Base-by-base conservation (phyloP, 2,888 invertebrate genomes). In the Disparrhopalites patrizii region DNA sequence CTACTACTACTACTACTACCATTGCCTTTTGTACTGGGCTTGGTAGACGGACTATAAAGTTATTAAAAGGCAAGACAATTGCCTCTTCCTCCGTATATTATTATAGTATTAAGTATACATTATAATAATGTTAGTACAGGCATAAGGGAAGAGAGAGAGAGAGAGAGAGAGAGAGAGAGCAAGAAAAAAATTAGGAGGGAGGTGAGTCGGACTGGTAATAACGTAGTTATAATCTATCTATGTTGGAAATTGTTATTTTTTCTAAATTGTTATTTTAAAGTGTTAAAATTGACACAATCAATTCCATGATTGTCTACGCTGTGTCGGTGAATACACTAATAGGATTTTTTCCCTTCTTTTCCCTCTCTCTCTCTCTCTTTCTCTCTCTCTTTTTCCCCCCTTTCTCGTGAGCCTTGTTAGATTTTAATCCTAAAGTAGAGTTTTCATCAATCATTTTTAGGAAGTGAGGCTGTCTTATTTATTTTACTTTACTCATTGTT, bases 201-300 rank as follows among this genome's bases (percentile, higher is more conserved):
- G 36, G 15, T 10, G 8, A 13, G 36, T 10, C 8, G 15, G 36
- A 36, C 36, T 36, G 8, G 36, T 36, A 36, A 23, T 15, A 4
- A 4, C 28, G 30, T 18, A 52, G 50, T 23, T 50, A 36, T 36
- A 36, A 13, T n/a, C 36, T 36, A 36, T 36, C 20, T n/a, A 28
- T 10, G 15, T 58, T 38, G 38, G 33, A 61, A 61, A 61, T 61
- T 61, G 61, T 61, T 61, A 61, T 61, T 61, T 61, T 61, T 61
- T 61, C 50, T 50, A 61, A 61, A 61, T 61, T 61, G 61, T 61
- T 58, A 58, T 57, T 65, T 65, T 65, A 65, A 65, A 57, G 64
- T 65, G 64, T 65, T 56, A 50, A 40, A 51, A 65, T 57, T 65
- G 64, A 65, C 64, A 65, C 64, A 65, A 50, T 50, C 64, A 57